Evolutionary conservation across 2,797 vertebrate species (phyloP).

Genomic region (Diceros bicornis): DNA sequence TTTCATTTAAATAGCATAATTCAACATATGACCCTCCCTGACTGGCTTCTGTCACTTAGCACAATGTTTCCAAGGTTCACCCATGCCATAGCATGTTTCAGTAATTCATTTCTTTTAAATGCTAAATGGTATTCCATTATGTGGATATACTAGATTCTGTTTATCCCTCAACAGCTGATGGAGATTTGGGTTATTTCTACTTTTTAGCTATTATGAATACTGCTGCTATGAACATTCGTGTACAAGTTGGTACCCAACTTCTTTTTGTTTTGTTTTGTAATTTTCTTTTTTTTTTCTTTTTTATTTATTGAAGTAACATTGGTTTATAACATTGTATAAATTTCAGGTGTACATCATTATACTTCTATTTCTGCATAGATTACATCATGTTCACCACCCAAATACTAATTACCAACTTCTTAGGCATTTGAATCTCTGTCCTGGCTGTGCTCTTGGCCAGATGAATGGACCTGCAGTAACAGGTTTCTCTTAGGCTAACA

Average conservation of each 20-base stretch:
- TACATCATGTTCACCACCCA: too few relatives aligned
- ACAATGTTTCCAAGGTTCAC: background rate
- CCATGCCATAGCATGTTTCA: background rate
- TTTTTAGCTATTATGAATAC: background rate
- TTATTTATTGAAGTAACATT: too few relatives aligned
- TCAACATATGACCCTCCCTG: background rate
- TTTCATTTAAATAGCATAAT: background rate
- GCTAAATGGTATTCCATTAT: background rate
- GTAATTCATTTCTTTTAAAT: background rate
- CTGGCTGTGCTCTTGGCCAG: background rate
- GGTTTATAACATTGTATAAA: too few relatives aligned
- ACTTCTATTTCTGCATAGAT: too few relatives aligned
- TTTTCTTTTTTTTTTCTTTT: too few relatives aligned
- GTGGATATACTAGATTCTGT: background rate
- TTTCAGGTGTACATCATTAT: too few relatives aligned
- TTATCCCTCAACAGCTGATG: background rate
- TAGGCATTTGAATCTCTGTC: background rate
- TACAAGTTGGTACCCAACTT: background rate
- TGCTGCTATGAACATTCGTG: background rate
- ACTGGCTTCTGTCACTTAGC: background rate
- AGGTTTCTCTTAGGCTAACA: background rate
- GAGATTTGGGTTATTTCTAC: background rate
- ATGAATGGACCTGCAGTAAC: background rate
- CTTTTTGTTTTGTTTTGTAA: too few relatives aligned
- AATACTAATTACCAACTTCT: too few relatives aligned